Percentiles rank a stretch among this genome's conserved stretches.
Conservation (phyloP, 2,113 vertebrate species). For the Strigops habroptila region DNA sequence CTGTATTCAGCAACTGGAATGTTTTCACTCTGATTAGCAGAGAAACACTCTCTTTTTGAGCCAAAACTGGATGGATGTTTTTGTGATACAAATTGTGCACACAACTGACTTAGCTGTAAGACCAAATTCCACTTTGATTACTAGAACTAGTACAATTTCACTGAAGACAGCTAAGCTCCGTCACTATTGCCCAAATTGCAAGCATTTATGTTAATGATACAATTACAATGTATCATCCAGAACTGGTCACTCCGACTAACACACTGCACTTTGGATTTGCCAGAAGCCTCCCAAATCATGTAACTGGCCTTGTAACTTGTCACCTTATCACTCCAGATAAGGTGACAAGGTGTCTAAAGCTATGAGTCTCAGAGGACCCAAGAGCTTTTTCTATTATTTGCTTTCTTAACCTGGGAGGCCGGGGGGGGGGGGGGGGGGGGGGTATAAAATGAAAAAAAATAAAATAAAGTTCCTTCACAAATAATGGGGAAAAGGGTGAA, state of each 20-base stretch:
- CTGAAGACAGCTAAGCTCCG: neutral
- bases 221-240: neutral
- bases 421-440: neutral
- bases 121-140: neutral
- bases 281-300: neutral
- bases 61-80: neutral
- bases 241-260: neutral
- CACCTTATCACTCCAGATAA: fast-evolving
- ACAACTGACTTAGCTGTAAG: neutral
- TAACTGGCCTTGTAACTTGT: neutral
- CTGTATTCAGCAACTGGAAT: neutral
- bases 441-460: neutral
- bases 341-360: neutral
- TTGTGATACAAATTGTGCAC: neutral
- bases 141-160: neutral
- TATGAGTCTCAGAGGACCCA: neutral
- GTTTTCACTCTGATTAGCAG: neutral
- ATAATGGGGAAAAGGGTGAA: neutral
- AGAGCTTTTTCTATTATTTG: neutral
- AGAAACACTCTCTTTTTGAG: neutral
- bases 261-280: neutral
- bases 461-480: neutral
- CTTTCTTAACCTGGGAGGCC: neutral
- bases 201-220: neutral
- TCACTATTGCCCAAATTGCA: neutral